Evolutionary conservation across 2,888 invertebrate species (phyloP).

Genomic region (Phaonia tiefii): DNA sequence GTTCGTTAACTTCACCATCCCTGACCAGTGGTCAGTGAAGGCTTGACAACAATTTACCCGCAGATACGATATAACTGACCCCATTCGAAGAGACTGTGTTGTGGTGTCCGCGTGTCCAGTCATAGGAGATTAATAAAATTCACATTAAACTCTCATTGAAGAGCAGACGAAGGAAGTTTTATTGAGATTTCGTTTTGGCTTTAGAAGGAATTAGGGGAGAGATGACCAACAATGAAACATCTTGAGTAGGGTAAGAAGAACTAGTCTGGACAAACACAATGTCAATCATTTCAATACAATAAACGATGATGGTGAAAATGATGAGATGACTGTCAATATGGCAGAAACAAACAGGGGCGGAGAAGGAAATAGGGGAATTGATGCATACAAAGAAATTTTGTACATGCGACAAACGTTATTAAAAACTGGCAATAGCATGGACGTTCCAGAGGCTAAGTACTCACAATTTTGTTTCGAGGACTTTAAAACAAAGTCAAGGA

Average conservation of each 20-base stretch:
- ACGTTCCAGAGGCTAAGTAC: too few species aligned
- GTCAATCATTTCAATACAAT: constrained; percentile 20
- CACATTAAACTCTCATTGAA: constrained; percentile 41
- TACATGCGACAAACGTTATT: too few species aligned
- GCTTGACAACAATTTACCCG: constrained; percentile 27
- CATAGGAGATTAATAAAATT: constrained; percentile 56
- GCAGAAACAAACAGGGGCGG: neutral
- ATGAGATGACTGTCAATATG: neutral
- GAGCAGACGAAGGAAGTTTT: constrained; percentile 3
- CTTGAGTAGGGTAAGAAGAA: neutral
- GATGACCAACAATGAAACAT: neutral
- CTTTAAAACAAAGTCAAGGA: too few species aligned
- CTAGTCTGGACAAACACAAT: constrained; percentile 4
- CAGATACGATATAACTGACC: constrained; percentile 28
- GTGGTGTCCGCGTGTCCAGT: constrained; percentile 19
- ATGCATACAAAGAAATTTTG: too few species aligned
- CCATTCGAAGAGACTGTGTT: neutral
- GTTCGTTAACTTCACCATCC: too few species aligned
- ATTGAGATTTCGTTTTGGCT: neutral
- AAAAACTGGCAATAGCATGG: too few species aligned
- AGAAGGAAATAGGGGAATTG: too few species aligned
- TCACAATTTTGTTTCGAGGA: too few species aligned
- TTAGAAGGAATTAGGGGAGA: neutral
- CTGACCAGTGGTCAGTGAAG: neutral
- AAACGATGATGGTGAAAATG: neutral